phyloP scores from a whole-genome alignment of 2,113 vertebrate species.

The Pyrgilauda ruficollis region DNA sequence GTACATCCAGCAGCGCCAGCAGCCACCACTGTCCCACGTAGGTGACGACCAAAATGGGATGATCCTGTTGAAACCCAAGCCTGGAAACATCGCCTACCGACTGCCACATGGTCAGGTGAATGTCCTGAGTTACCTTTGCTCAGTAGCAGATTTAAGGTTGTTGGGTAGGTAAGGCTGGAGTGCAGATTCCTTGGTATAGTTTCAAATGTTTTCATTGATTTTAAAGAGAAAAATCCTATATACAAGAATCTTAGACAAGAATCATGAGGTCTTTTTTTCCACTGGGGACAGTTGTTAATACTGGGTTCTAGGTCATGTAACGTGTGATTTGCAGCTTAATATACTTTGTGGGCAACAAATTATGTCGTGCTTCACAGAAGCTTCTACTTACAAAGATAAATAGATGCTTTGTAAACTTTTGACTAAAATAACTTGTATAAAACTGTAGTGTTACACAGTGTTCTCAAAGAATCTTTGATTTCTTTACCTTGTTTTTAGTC shows the following conservation, averaged over 20 bases:
- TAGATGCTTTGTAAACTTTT: conserved; percentile 44
- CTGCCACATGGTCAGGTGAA: conserved; percentile 85
- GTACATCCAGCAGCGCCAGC: conserved; percentile 82
- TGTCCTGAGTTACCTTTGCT: neutral
- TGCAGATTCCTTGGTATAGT: neutral
- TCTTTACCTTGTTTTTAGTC: conserved; percentile 28
- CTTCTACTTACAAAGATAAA: conserved; percentile 34
- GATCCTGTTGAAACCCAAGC: conserved; percentile 83
- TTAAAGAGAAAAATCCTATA: neutral
- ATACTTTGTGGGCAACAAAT: conserved; percentile 13
- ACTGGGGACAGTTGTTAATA: neutral
- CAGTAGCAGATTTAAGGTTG: neutral
- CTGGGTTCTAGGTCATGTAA: neutral
- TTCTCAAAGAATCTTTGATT: conserved; percentile 57
- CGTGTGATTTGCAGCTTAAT: conserved; percentile 29
- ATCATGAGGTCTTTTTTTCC: neutral
- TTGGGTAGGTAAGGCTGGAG: neutral
- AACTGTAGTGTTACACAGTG: neutral
- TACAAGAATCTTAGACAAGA: neutral
- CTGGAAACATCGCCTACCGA: conserved; percentile 78
- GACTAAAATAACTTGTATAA: conserved; percentile 34
- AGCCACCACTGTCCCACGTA: conserved; percentile 69
- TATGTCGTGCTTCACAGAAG: neutral
- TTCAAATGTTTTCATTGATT: neutral
- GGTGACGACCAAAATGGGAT: conserved; percentile 74